These are phyloP conservation scores for Nymphalis c-album DNA, from an alignment of 2,888 invertebrate genomes.

Conservation along the genomic window DNA sequence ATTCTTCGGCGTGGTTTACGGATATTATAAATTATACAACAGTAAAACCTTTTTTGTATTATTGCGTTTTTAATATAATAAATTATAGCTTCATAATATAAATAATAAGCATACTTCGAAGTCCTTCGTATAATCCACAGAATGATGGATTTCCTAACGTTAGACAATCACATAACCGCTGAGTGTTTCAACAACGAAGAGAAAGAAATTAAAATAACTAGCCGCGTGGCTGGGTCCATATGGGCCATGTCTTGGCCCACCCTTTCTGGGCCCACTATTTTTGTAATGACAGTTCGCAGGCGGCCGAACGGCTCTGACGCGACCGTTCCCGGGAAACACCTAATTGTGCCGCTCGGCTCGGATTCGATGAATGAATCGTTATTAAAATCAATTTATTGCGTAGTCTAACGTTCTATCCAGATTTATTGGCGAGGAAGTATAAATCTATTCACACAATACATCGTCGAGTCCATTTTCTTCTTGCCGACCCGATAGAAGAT, in stretches of 20 bases:
- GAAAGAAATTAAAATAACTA: slow-evolving; percentile 68
- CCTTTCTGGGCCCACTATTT: slow-evolving; percentile 79
- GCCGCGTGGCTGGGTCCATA: slow-evolving; percentile 60
- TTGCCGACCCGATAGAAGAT: slow-evolving; percentile 29
- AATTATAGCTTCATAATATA: too few species aligned
- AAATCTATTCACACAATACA: slow-evolving; percentile 41
- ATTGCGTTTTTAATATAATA: too few species aligned
- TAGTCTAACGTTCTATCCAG: slow-evolving; percentile 37
- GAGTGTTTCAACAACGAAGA: slow-evolving; percentile 46
- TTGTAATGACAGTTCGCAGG: slow-evolving; percentile 79
- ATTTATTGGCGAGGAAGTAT: slow-evolving; percentile 40
- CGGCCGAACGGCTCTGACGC: slow-evolving; percentile 50
- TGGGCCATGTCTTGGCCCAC: slow-evolving; percentile 73
- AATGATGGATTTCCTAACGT: slow-evolving; percentile 20
- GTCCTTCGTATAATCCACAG: neutral
- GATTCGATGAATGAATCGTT: slow-evolving; percentile 59
- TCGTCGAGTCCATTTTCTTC: slow-evolving; percentile 37
- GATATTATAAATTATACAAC: too few species aligned
- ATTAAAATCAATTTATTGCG: slow-evolving; percentile 47
- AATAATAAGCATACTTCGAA: neutral
- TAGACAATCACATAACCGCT: slow-evolving; percentile 34
- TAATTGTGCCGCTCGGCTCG: slow-evolving; percentile 59
- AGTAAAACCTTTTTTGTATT: too few species aligned
- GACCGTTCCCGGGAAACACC: slow-evolving; percentile 66
- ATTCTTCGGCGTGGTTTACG: too few species aligned